Evolutionary conservation across 1,140 invertebrate species (phyloP), one percentile per base, ranked within the genome.

Genomic region (Eriocheir sinensis): DNA sequence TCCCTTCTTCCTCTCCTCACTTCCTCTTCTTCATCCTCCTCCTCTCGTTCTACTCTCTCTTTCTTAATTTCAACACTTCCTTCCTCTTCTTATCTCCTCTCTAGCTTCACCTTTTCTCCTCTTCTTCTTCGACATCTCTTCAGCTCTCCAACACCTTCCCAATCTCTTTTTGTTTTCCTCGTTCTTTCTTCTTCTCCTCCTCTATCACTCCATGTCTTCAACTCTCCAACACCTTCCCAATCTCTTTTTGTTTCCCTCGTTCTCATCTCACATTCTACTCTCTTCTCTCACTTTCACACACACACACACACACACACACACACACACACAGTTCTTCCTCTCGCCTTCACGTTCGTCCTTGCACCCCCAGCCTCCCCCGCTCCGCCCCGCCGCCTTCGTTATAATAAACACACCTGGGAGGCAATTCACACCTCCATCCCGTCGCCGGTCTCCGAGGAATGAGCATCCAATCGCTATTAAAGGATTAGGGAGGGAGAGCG

Each of bases 401-500:
- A 21, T 17, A 38, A 86, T 40, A 88, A 30, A 38, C 85, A 38
- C 85, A 88, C 85, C 21, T 27, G 44, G 3, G 8, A 15, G 41
- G 38, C 27, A 27, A 17, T 36, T 88, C 36, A 40, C 38, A 88
- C 4, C 15, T 30, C 44, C n/a, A n/a, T 9, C 12, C 60, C 6
- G 60, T 72, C 21, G 12, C 60, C 4, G 21, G 12, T 40, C 36
- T 41, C n/a, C 12, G 12, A 38, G 27, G 27, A 48, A 88, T 88
- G 44, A 30, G 44, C 36, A 38, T 48, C n/a, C 85, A 40, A n/a
- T 41, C 44, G 38, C 85, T 72, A 72, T 72, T 72, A 72, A 85
- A 85, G 38, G 81, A 85, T 41, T 36, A 90, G n/a, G 48, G 15
- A 60, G 9, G 60, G 89, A 91, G 8, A 79, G 48, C 30, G 89